phyloP scores from a whole-genome alignment of 1,140 invertebrate species.

The Caenorhabditis inopinata region DNA sequence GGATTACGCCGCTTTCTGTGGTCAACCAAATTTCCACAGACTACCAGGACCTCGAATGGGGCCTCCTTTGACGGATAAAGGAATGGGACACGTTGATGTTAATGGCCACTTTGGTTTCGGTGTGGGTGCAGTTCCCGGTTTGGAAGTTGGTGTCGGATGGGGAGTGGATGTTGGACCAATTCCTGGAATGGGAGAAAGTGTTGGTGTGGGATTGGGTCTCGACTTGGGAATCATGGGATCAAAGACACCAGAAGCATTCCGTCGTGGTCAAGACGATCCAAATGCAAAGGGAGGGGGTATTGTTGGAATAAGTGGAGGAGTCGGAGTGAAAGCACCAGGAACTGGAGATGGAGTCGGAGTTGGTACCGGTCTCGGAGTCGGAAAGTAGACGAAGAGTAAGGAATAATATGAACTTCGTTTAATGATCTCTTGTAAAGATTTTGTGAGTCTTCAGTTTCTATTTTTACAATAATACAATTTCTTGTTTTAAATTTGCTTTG shows the following conservation, averaged over 20 bases:
- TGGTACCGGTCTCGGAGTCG: constrained; percentile 46
- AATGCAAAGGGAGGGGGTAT: constrained; percentile 49
- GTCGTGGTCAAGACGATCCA: constrained; percentile 48
- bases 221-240: constrained; percentile 48
- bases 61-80: constrained; percentile 22
- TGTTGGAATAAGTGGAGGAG: constrained; percentile 50
- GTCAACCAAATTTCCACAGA: constrained; percentile 49
- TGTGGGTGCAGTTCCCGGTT: constrained; percentile 50
- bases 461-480: too few species aligned
- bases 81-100: constrained; percentile 49
- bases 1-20: constrained; percentile 50
- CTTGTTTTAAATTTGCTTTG: too few species aligned
- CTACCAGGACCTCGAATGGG: constrained; percentile 51
- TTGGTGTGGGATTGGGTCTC: constrained; percentile 48
- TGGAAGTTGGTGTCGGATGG: constrained; percentile 53
- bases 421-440: constrained; percentile 23
- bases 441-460: not conserved
- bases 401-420: not conserved
- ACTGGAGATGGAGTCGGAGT: constrained; percentile 47
- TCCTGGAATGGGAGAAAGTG: constrained; percentile 51
- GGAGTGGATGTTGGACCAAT: constrained; percentile 55
- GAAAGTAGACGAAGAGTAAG: constrained; percentile 17
- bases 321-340: constrained; percentile 50
- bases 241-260: constrained; percentile 43
- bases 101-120: constrained; percentile 50